phyloP scores from a whole-genome alignment of 2,888 invertebrate species.

The Standfussiana lucernea region DNA sequence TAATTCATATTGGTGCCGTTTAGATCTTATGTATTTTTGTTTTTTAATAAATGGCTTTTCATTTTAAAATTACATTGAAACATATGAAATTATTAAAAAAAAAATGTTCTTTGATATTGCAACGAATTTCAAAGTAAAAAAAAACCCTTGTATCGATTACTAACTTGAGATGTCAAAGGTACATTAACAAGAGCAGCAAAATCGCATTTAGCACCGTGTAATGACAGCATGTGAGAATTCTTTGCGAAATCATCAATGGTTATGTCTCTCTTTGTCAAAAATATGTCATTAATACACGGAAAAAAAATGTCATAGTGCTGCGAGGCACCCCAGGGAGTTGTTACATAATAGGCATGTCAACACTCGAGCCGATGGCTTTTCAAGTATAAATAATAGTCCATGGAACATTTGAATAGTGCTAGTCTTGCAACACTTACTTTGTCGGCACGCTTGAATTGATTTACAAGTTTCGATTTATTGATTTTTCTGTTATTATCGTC shows the following conservation, averaged over 20 bases:
- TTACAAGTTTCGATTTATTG: constrained; percentile 82
- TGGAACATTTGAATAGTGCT: constrained; percentile 77
- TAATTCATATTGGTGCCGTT: constrained; percentile 31
- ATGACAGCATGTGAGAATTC: constrained; percentile 87
- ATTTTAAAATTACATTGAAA: background rate
- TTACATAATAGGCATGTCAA: constrained; percentile 89
- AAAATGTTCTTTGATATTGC: background rate
- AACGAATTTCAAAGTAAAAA: background rate
- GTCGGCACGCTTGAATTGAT: constrained; percentile 84
- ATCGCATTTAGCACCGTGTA: constrained; percentile 86
- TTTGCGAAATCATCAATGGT: constrained; percentile 83
- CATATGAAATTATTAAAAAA: background rate
- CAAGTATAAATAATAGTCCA: constrained; percentile 88
- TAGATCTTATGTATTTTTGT: background rate
- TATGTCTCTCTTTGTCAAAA: constrained; percentile 87
- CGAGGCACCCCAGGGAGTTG: constrained; percentile 86
- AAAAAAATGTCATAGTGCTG: constrained; percentile 84
- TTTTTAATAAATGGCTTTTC: background rate
- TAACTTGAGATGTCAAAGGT: constrained; percentile 58
- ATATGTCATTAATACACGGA: constrained; percentile 86
- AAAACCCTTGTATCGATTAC: constrained; percentile 42
- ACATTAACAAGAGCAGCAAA: constrained; percentile 69
- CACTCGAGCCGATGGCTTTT: constrained; percentile 85
- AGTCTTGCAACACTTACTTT: constrained; percentile 82
- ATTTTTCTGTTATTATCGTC: constrained; percentile 75